Base-by-base conservation (phyloP, 2,888 invertebrate species). In the Cosmorhoe ocellata region DNA sequence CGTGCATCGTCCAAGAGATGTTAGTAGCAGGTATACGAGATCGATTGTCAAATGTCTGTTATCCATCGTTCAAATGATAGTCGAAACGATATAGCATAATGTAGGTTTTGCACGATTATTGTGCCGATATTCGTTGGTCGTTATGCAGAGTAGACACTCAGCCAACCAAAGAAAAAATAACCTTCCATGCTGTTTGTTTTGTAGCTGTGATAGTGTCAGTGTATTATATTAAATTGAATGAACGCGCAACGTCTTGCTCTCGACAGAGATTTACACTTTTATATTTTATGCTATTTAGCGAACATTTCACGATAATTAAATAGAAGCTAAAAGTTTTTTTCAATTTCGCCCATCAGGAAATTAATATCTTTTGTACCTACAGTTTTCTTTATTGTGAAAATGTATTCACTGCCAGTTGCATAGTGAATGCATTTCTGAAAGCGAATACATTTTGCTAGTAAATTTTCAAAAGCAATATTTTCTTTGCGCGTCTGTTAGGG, bases 141-240 rank as follows among this genome's bases (percentile, higher is more conserved):
- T n/a, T n/a, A n/a, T n/a, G n/a, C n/a, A n/a, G n/a, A n/a, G n/a
- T n/a, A n/a, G n/a, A n/a, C n/a, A n/a, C n/a, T n/a, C n/a, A n/a
- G n/a, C n/a, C n/a, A n/a, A n/a, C n/a, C n/a, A n/a, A n/a, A n/a
- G n/a, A n/a, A n/a, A n/a, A n/a, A n/a, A n/a, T n/a, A n/a, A n/a
- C 37, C 2, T 6, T 1, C 14, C 24, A 24, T 11, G n/a, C 33
- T 9, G 1, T 41, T 27, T 43, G 27, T 24, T 4, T 9, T 24
- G 11, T 2, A 28, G 38, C 38, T 53, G 39, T 36, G 32, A 2
- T 13, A 31, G 34, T 39, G 32, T 34, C 13, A 28, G 39, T 48
- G 48, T 51, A 38, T 18, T 18, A 22, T 51, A 53, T 52, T 50
- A 52, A 55, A 45, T 55, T 48, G 46, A 44, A 52, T 48, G 53